Conservation (phyloP, 2,888 invertebrate species). For the Physocephala rufipes region DNA sequence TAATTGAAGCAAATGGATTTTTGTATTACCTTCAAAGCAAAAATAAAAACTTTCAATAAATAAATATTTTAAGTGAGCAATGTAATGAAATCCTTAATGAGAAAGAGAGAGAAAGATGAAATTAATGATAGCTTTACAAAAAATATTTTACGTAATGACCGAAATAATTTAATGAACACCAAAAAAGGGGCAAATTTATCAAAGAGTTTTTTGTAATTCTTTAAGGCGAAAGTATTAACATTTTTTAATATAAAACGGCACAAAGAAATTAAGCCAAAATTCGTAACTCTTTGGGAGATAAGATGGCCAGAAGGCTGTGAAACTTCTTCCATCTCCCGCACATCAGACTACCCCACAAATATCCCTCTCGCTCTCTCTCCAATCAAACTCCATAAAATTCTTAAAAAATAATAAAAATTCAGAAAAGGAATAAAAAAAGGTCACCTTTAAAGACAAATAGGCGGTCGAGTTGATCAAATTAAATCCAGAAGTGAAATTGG, state of each 20-base stretch:
- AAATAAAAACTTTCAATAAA: not conserved
- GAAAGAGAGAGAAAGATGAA: too few relatives aligned
- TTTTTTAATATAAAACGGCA: too few relatives aligned
- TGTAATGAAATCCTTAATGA: too few relatives aligned
- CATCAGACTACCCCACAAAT: not conserved
- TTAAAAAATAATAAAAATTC: not conserved
- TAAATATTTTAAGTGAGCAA: too few relatives aligned
- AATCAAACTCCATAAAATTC: too few relatives aligned
- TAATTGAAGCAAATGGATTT: not conserved
- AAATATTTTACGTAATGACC: not conserved
- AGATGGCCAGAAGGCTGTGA: too few relatives aligned
- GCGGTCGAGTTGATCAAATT: too few relatives aligned
- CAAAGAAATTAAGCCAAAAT: conserved; percentile 21
- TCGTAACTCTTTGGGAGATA: too few relatives aligned
- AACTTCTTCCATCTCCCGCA: too few relatives aligned
- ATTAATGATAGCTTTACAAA: not conserved
- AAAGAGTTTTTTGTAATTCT: not conserved
- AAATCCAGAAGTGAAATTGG: not conserved
- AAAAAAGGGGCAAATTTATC: not conserved
- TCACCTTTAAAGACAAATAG: too few relatives aligned
- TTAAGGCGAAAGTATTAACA: too few relatives aligned
- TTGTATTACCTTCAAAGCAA: not conserved
- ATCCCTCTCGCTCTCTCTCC: not conserved
- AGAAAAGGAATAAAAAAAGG: not conserved
- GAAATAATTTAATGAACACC: conserved; percentile 7